Evolutionary conservation across 2,797 vertebrate genomes (phyloP).

Genomic region (Petrocephalus schoutedeni): DNA sequence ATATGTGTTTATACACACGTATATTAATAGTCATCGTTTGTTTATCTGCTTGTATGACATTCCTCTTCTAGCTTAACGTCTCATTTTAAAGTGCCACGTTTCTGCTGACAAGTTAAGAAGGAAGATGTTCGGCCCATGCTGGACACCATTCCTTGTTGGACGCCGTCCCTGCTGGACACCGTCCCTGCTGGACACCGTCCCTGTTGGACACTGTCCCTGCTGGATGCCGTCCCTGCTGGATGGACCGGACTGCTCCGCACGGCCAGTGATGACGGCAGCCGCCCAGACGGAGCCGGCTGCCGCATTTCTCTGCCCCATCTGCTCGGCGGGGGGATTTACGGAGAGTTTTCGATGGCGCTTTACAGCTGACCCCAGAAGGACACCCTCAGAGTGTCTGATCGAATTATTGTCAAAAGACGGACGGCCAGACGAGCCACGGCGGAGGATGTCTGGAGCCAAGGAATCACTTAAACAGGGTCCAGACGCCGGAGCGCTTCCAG

Average conservation of each 20-base stretch:
- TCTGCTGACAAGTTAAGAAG: neutral
- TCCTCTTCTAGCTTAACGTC: neutral
- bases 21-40: neutral
- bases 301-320: neutral
- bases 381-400: neutral
- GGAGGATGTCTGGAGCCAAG: neutral
- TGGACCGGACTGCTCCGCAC: neutral
- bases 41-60: neutral
- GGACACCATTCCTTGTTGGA: too few species aligned
- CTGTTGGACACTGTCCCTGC: neutral
- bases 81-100: neutral
- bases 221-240: neutral
- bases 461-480: neutral
- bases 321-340: neutral
- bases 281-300: neutral
- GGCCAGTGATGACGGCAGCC: neutral
- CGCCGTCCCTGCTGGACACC: too few species aligned
- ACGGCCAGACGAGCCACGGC: neutral
- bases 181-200: neutral
- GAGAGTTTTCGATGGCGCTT: neutral
- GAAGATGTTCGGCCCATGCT: neutral
- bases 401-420: neutral
- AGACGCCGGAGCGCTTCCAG: neutral
- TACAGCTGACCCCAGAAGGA: neutral
- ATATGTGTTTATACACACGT: neutral